A percentile compares a stretch with the other conserved stretches of the same genome.
Conservation (phyloP, 2,797 vertebrate species). For the Gymnoscopelus braueri region DNA sequence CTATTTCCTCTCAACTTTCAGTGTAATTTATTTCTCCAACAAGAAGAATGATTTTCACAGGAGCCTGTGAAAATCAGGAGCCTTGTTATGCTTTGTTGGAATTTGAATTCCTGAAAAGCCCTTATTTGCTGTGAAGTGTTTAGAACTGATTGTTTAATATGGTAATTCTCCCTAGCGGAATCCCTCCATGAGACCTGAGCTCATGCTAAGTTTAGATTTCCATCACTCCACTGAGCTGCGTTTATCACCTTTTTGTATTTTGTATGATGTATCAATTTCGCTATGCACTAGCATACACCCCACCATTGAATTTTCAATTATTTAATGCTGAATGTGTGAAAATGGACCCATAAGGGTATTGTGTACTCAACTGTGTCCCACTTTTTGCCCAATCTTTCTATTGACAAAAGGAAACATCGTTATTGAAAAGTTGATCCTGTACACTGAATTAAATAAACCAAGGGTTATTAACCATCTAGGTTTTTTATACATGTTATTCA, state of each 20-base stretch:
- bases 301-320: constrained; percentile 4
- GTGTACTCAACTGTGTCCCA: no score
- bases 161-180: not conserved
- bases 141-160: no score
- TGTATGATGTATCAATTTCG: no score
- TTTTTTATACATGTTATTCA: not conserved
- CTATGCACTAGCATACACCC: not conserved
- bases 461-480: no score
- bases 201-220: not conserved
- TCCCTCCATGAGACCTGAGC: constrained; percentile 6
- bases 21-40: constrained; percentile 10
- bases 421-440: not conserved
- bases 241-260: not conserved
- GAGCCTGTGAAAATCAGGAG: no score
- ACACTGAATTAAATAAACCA: not conserved
- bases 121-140: no score
- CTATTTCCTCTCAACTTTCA: not conserved
- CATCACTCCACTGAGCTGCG: not conserved
- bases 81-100: no score
- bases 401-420: constrained; percentile 1
- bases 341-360: not conserved
- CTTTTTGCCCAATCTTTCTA: not conserved
- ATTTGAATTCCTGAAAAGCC: no score
- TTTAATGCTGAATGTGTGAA: not conserved
- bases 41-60: no score